These are phyloP conservation scores for Helicoverpa zea DNA, from an alignment of 1,140 invertebrate species.

Conservation along the genomic window DNA sequence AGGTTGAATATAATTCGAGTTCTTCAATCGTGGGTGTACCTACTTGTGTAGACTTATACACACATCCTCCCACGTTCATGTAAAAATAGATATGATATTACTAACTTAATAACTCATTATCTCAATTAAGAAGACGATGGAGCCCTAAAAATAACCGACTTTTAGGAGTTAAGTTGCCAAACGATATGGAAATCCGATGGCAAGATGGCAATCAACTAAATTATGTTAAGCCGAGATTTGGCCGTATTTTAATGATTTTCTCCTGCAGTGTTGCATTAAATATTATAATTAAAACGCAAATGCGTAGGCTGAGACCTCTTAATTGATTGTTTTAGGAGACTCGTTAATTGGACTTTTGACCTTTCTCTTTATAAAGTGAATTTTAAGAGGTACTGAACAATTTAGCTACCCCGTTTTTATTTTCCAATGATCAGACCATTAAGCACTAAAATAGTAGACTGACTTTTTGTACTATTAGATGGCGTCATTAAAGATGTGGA, in stretches of 20 bases:
- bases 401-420: conserved; percentile 1
- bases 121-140: too few species aligned
- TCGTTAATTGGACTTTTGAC: conserved; percentile 42
- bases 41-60: too few species aligned
- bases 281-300: conserved; percentile 70
- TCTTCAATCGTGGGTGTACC: too few species aligned
- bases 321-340: conserved; percentile 39
- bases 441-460: background rate
- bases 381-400: conserved; percentile 5
- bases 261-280: conserved; percentile 56
- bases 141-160: background rate
- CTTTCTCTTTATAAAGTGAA: conserved; percentile 1
- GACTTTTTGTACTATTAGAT: too few species aligned
- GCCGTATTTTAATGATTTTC: conserved; percentile 68
- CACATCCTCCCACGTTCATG: too few species aligned
- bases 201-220: conserved; percentile 57
- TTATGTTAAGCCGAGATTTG: conserved; percentile 65
- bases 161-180: conserved; percentile 8
- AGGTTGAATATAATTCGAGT: too few species aligned
- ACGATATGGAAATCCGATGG: conserved; percentile 59
- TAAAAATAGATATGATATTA: too few species aligned
- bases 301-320: conserved; percentile 56
- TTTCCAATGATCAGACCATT: background rate
- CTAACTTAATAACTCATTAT: too few species aligned
- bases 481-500: too few species aligned